Conservation (phyloP, 2,797 vertebrate species). For the Falco berigora region DNA sequence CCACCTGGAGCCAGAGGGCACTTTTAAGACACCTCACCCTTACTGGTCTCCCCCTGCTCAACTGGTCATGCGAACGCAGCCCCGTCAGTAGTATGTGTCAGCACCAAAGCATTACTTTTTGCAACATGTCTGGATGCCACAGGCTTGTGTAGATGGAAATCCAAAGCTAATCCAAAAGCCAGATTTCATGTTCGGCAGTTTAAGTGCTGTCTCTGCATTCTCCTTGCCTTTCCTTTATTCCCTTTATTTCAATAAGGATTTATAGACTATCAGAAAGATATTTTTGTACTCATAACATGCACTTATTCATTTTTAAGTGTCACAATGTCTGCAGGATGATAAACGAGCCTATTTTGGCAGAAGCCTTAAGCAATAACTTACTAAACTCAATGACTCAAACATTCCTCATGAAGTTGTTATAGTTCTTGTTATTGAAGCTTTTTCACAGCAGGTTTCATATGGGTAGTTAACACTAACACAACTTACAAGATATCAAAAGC, state of each 20-base stretch:
- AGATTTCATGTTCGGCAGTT: neutral
- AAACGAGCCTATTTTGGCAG: slow-evolving; percentile 51
- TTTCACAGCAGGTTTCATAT: slow-evolving; percentile 54
- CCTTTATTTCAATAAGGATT: slow-evolving; percentile 47
- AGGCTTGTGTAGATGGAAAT: slow-evolving; percentile 10
- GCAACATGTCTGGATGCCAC: neutral
- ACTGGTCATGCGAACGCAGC: neutral
- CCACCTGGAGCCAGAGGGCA: neutral
- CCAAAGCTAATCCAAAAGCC: slow-evolving; percentile 42
- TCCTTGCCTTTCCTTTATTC: slow-evolving; percentile 40
- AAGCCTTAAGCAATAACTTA: slow-evolving; percentile 67
- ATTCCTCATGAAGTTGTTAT: slow-evolving; percentile 58
- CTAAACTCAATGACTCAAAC: slow-evolving; percentile 69
- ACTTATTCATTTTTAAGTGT: slow-evolving; percentile 56
- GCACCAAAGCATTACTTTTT: neutral
- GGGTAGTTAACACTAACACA: neutral
- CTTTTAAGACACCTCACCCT: neutral
- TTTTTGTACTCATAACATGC: slow-evolving; percentile 49
- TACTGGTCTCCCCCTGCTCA: neutral
- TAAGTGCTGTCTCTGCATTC: slow-evolving; percentile 1
- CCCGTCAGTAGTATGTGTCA: neutral
- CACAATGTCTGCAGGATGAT: slow-evolving; percentile 60
- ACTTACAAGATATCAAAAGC: neutral
- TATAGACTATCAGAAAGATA: slow-evolving; percentile 62
- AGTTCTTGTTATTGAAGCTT: slow-evolving; percentile 43